Conservation (phyloP, 2,113 vertebrate genomes). For the Seriola rivoliana region DNA sequence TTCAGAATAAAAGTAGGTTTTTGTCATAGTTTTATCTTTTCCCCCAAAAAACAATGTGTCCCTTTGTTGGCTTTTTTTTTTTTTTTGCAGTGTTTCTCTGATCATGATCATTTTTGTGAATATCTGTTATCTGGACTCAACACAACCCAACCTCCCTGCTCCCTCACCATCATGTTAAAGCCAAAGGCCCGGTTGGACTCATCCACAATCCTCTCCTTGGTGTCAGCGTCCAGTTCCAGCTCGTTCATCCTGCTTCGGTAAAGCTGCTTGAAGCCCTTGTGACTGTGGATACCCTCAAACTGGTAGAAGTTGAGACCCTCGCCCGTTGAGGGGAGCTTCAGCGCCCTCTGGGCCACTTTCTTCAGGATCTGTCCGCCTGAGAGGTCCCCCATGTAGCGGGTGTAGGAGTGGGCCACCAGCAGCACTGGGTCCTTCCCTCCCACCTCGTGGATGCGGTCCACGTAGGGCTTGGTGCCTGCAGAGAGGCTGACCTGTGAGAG, state of each 20-base stretch:
- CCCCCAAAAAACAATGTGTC: background rate
- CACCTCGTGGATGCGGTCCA: slow-evolving; percentile 89
- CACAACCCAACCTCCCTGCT: background rate
- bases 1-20: background rate
- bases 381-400: slow-evolving; percentile 96
- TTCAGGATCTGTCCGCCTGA: slow-evolving; percentile 94
- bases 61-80: background rate
- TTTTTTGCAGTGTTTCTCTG: background rate
- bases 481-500: slow-evolving; percentile 72
- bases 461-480: slow-evolving; percentile 86
- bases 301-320: slow-evolving; percentile 91
- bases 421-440: slow-evolving; percentile 87
- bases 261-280: slow-evolving; percentile 93
- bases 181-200: slow-evolving; percentile 91
- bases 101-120: background rate
- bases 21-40: background rate
- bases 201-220: slow-evolving; percentile 88
- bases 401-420: slow-evolving; percentile 92
- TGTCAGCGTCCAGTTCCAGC: slow-evolving; percentile 86
- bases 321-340: slow-evolving; percentile 89
- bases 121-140: background rate
- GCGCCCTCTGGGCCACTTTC: slow-evolving; percentile 93
- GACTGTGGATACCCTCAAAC: slow-evolving; percentile 89
- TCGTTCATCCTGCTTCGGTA: slow-evolving; percentile 93
- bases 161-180: slow-evolving; percentile 91